Evolutionary conservation across 53 echinoderm and acorn worm species (phyloP).

Genomic region (Glandiceps talaboti): DNA sequence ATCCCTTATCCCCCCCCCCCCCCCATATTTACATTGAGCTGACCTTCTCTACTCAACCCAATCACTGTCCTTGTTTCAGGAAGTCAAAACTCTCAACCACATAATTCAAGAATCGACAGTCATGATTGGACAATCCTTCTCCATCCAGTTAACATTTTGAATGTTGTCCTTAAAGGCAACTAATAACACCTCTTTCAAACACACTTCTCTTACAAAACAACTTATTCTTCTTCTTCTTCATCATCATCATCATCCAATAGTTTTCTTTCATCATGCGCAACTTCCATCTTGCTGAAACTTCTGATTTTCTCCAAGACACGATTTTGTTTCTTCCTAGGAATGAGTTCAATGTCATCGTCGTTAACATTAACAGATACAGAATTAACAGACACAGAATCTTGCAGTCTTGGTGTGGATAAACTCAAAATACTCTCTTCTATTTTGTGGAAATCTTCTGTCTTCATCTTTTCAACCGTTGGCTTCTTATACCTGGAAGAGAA

Average conservation of each 20-base stretch:
- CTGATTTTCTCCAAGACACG: background rate
- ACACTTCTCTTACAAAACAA: too few species aligned
- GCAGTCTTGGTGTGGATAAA: background rate
- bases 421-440: background rate
- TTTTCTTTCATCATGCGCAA: conserved; percentile 13
- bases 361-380: background rate
- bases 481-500: background rate
- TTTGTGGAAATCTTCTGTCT: background rate
- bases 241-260: conserved; percentile 22
- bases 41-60: too few species aligned
- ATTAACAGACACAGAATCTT: background rate
- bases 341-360: background rate
- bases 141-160: too few species aligned
- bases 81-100: too few species aligned
- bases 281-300: background rate
- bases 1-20: too few species aligned
- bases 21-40: too few species aligned
- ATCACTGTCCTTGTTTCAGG: too few species aligned
- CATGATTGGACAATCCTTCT: too few species aligned
- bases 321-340: conserved; percentile 6
- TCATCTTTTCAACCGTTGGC: background rate
- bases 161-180: too few species aligned
- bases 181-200: too few species aligned
- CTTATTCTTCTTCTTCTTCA: conserved; percentile 9
- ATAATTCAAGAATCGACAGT: too few species aligned